Percentiles rank a stretch among this genome's conserved stretches.
Evolutionary conservation across 1,140 invertebrate species (phyloP).

Genomic region (Zaprionus taronus): DNA sequence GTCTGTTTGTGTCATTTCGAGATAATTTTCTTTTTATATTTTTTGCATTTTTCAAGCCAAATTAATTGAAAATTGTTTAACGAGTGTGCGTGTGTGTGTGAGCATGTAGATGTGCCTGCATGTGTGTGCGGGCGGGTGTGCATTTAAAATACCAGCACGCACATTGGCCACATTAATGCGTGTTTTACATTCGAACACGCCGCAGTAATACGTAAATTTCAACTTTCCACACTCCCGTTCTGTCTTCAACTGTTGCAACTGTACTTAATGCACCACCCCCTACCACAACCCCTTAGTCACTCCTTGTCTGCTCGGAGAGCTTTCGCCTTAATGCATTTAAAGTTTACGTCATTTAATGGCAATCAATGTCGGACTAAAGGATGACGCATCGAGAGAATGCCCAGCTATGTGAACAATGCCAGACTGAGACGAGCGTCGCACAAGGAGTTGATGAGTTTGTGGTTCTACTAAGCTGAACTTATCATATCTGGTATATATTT

Average conservation of each 20-base stretch:
- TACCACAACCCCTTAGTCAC: background rate
- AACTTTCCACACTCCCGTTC: too few species aligned
- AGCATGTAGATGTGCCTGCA: constrained; percentile 7
- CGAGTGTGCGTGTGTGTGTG: constrained; percentile 4
- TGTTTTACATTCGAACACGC: constrained; percentile 70
- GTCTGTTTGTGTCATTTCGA: constrained; percentile 65
- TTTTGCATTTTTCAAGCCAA: constrained; percentile 44
- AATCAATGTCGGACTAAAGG: constrained; percentile 29
- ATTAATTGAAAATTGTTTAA: constrained; percentile 70
- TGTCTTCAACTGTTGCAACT: constrained; percentile 14
- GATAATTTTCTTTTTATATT: constrained; percentile 58
- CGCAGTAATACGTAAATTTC: constrained; percentile 28
- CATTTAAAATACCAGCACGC: constrained; percentile 27
- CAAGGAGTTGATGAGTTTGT: background rate
- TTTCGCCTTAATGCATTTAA: constrained; percentile 36
- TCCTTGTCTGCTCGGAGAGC: background rate
- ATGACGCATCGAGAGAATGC: constrained; percentile 11
- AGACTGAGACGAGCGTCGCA: background rate
- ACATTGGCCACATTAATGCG: constrained; percentile 73
- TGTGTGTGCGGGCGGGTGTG: constrained; percentile 12
- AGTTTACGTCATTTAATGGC: constrained; percentile 41
- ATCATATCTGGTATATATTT: too few species aligned
- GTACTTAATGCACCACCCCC: constrained; percentile 15
- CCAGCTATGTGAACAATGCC: background rate
- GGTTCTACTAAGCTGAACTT: too few species aligned